Evolutionary conservation across 2,113 vertebrate species (phyloP), one percentile per base, ranked within the genome.

Genomic region (Myotis brandtii): DNA sequence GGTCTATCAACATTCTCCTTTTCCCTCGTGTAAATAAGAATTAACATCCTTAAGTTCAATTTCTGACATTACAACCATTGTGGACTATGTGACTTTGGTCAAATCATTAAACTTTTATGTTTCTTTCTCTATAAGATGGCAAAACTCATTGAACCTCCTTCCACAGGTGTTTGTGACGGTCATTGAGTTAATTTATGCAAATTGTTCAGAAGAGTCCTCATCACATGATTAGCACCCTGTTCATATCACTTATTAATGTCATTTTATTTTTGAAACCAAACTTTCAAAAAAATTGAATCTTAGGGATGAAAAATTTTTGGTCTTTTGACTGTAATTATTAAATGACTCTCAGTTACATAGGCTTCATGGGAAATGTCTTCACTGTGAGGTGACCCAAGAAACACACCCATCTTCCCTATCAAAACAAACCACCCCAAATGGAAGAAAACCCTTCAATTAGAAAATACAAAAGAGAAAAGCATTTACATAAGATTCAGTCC

Each of bases 241-340:
- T 27, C 1, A 7, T 90, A 13, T 37, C 30, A 79, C 12, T 72
- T 52, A 90, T 14, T 50, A 56, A 30, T 56, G 23, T 48, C 18
- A 56, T 52, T 93, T 90, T 18, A n/a, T 30, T 86, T 48, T 56
- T 92, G 27, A 92, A 86, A 77, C 17, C 50, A 77, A 77, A 92
- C 30, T 66, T 92, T 77, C 54, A 77, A 92, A 62, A 56, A 59
- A 93, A 83, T 8, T 75, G 7, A 23, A 54, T 37, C 4, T 77
- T 59, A 79, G 32, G 2, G 27, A 4, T 52, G 2, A 80, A 56
- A 56, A 83, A 14, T 27, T 12, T 70, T 59, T n/a, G 27, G 14
- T 7, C 12, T 25, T 79, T 93, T 88, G 8, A 75, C 11, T 3
- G 12, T 46, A 30, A 25, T 75, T 25, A 14, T 40, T 84, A 34